Conservation (phyloP, 1,140 invertebrate genomes). For the Zaprionus ghesquierei region DNA sequence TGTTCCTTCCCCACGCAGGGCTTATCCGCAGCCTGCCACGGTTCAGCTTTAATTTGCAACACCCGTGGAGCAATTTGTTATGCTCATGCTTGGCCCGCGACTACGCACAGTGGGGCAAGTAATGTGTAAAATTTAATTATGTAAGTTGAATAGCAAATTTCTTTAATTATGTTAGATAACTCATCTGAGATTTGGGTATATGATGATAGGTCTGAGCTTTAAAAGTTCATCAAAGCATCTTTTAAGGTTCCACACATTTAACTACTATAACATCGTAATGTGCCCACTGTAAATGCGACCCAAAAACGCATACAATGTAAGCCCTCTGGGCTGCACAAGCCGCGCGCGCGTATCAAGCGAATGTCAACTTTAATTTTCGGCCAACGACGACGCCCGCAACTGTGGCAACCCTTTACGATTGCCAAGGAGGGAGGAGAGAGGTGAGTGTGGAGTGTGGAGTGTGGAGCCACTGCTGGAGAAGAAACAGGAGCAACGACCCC, state of each 20-base stretch:
- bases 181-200: not conserved
- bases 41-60: conserved; percentile 65
- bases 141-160: not conserved
- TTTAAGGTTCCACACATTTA: not conserved
- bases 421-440: not conserved
- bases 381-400: conserved; percentile 4
- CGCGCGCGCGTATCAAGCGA: conserved; percentile 48
- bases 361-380: conserved; percentile 64
- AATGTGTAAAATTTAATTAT: not conserved
- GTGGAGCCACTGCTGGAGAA: not conserved
- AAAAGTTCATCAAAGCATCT: not conserved
- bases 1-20: conserved; percentile 16
- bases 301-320: conserved; percentile 4
- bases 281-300: not conserved
- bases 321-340: conserved; percentile 1
- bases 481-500: conserved; percentile 53
- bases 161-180: not conserved
- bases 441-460: not conserved
- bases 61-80: conserved; percentile 62
- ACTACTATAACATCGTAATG: too few species aligned
- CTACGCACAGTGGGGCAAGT: not conserved
- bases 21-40: conserved; percentile 41
- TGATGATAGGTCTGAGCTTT: not conserved
- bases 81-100: conserved; percentile 27
- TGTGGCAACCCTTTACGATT: not conserved